Evolutionary conservation across 2,888 invertebrate species (phyloP).

Genomic region (Yponomeuta plumbellus): DNA sequence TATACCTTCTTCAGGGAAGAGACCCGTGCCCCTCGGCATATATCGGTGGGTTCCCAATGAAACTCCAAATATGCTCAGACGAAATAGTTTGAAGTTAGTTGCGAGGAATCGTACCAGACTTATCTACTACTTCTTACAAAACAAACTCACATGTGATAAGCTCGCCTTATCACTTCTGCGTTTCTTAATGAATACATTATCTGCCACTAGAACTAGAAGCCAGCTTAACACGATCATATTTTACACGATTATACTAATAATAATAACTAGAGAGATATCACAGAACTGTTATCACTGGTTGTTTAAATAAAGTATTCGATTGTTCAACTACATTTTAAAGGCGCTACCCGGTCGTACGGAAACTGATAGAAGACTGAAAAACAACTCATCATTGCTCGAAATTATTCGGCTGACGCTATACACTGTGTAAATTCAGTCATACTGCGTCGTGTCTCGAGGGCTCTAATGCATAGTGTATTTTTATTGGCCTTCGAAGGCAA

Average conservation of each 20-base stretch:
- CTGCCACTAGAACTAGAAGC: conserved; percentile 41
- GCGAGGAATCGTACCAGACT: no score
- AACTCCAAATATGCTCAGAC: no score
- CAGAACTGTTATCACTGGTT: conserved; percentile 13
- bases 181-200: conserved; percentile 36
- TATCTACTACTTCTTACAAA: neutral
- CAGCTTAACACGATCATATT: conserved; percentile 62
- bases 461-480: no score
- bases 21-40: no score
- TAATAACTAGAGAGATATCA: conserved; percentile 14
- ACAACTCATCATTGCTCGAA: neutral
- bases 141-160: conserved; percentile 36
- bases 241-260: conserved; percentile 17
- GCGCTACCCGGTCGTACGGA: neutral
- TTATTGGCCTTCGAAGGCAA: no score
- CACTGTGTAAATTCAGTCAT: no score
- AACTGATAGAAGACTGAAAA: neutral
- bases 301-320: neutral
- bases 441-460: no score
- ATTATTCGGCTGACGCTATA: neutral
- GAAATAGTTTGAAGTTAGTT: no score
- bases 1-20: no score
- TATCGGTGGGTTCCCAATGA: no score
- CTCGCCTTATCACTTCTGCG: conserved; percentile 33
- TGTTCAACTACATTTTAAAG: conserved; percentile 5